These are phyloP conservation scores for Varecia variegata DNA, from an alignment of 2,797 vertebrate genomes.

Conservation along the genomic window DNA sequence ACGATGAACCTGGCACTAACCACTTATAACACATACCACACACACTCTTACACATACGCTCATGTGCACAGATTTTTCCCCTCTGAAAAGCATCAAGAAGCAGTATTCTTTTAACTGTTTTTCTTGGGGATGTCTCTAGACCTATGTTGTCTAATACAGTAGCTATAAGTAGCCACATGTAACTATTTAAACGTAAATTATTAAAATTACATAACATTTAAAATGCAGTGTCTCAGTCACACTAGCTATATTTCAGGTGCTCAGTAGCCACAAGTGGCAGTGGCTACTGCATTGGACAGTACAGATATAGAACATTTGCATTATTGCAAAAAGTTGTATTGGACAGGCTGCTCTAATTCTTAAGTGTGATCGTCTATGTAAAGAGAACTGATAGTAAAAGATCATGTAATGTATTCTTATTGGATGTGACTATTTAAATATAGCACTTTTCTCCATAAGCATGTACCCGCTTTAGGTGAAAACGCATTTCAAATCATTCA, in stretches of 20 bases:
- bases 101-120: neutral
- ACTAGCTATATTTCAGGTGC: neutral
- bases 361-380: neutral
- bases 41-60: too few relatives aligned
- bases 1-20: neutral
- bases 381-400: neutral
- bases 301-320: neutral
- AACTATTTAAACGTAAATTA: neutral
- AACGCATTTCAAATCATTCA: neutral
- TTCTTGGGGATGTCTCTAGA: neutral
- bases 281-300: neutral
- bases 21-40: neutral
- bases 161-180: neutral
- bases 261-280: neutral
- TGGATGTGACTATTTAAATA: neutral
- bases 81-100: neutral
- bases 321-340: neutral
- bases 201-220: neutral
- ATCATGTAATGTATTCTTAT: neutral
- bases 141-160: neutral
- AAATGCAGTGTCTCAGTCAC: neutral
- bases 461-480: neutral
- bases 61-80: neutral
- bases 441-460: neutral
- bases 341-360: neutral